These are phyloP conservation scores for Hartigia nigra DNA, from an alignment of 2,888 invertebrate genomes.

Conservation along the genomic window DNA sequence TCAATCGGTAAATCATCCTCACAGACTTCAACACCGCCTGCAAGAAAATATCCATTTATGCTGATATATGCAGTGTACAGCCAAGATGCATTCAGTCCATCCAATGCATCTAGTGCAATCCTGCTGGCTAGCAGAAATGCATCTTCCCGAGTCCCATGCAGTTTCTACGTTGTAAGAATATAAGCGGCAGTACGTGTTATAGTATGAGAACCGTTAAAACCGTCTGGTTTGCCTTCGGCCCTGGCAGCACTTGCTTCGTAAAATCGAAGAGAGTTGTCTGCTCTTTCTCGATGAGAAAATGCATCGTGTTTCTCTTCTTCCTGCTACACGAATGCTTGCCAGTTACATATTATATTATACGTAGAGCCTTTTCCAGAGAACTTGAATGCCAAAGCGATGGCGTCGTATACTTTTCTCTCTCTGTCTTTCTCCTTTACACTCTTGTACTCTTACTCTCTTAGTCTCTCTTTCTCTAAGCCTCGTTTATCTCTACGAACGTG, in stretches of 20 bases:
- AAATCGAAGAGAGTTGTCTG: slow-evolving; percentile 1
- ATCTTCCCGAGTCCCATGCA: background rate
- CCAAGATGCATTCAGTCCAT: background rate
- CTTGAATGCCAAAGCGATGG: background rate
- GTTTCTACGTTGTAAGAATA: background rate
- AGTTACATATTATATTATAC: background rate
- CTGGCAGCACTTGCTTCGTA: background rate
- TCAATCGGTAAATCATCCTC: background rate
- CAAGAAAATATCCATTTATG: background rate
- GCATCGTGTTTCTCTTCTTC: background rate
- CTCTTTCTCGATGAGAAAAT: background rate
- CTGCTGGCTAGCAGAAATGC: background rate
- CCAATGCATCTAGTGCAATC: background rate
- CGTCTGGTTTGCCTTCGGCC: background rate
- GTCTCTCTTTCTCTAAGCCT: background rate
- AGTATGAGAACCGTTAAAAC: background rate
- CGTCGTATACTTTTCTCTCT: background rate
- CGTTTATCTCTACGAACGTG: background rate
- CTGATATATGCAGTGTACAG: background rate
- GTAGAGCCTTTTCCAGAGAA: background rate
- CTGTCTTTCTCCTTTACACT: background rate
- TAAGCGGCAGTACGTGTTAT: background rate
- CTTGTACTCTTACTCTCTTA: background rate
- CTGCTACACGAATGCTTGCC: background rate
- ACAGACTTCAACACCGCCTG: background rate